A percentile compares a stretch with the other conserved stretches of the same genome.
These are phyloP conservation scores for Orbicella faveolata DNA, from an alignment of 64 coral and sea anemone species.

Conservation along the genomic window DNA sequence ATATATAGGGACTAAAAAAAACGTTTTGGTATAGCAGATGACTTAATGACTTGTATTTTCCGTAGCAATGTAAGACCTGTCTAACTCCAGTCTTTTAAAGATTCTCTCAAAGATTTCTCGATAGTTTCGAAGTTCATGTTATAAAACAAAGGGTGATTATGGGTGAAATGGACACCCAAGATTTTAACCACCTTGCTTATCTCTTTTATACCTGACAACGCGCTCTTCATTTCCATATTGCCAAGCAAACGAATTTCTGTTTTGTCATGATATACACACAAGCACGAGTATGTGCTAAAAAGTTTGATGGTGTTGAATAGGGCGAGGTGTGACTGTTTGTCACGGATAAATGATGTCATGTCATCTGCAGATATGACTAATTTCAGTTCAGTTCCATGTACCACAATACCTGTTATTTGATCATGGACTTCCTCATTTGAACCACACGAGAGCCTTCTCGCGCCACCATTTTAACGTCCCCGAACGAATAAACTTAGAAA, in stretches of 20 bases:
- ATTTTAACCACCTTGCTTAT: neutral
- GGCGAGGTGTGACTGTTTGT: neutral
- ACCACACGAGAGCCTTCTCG: too few species aligned
- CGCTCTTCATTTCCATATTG: neutral
- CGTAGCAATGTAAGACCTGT: neutral
- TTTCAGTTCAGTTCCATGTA: neutral
- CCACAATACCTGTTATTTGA: neutral
- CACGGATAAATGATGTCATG: neutral
- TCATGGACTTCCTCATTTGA: neutral
- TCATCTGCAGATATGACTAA: neutral
- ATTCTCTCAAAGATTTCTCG: slow-evolving; percentile 6
- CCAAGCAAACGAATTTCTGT: neutral
- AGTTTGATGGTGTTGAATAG: neutral
- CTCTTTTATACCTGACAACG: neutral
- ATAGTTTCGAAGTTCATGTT: neutral
- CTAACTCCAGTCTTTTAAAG: neutral
- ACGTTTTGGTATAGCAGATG: slow-evolving; percentile 24
- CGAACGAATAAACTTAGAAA: too few species aligned
- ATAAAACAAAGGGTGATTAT: neutral
- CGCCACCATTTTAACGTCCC: too few species aligned
- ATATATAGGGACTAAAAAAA: too few species aligned
- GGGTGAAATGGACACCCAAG: neutral
- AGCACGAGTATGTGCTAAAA: neutral
- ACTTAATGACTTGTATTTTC: slow-evolving; percentile 4
- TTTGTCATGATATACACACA: neutral